phyloP scores from a whole-genome alignment of 2,113 vertebrate species.

The Cynocephalus volans region DNA sequence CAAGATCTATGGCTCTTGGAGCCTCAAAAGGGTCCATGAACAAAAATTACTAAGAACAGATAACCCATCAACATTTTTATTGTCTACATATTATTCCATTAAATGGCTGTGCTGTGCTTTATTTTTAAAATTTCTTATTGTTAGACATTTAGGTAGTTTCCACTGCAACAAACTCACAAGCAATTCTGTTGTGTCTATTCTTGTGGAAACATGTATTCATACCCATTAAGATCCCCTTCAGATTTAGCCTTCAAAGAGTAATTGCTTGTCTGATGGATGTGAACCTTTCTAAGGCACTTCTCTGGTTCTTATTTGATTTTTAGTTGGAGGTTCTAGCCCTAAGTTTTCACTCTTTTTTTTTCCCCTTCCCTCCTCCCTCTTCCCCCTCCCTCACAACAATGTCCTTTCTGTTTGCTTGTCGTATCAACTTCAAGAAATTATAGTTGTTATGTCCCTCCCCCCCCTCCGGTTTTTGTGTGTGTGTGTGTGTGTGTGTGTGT shows the following conservation, averaged over 20 bases:
- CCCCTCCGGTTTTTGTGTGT: too few relatives aligned
- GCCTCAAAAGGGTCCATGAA: not conserved
- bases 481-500: too few relatives aligned
- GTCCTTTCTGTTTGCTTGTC: too few relatives aligned
- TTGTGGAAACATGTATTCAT: not conserved
- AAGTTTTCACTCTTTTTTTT: too few relatives aligned
- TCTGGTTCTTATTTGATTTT: not conserved
- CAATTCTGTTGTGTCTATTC: not conserved
- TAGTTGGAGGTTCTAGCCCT: not conserved
- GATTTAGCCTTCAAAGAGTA: not conserved
- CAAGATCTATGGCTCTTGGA: not conserved
- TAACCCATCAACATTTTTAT: not conserved
- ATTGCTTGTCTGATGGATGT: not conserved
- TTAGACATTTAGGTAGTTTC: not conserved
- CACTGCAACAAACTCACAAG: not conserved
- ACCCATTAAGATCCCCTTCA: not conserved
- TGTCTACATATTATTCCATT: not conserved
- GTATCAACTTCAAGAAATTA: too few relatives aligned
- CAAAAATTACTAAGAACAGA: not conserved
- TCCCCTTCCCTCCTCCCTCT: too few relatives aligned
- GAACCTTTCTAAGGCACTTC: not conserved
- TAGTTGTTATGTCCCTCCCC: too few relatives aligned
- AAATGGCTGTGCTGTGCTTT: not conserved
- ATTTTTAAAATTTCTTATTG: not conserved
- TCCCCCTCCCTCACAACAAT: too few relatives aligned